Conservation (phyloP, 2,797 vertebrate species). For the Benthosema pterotum region DNA sequence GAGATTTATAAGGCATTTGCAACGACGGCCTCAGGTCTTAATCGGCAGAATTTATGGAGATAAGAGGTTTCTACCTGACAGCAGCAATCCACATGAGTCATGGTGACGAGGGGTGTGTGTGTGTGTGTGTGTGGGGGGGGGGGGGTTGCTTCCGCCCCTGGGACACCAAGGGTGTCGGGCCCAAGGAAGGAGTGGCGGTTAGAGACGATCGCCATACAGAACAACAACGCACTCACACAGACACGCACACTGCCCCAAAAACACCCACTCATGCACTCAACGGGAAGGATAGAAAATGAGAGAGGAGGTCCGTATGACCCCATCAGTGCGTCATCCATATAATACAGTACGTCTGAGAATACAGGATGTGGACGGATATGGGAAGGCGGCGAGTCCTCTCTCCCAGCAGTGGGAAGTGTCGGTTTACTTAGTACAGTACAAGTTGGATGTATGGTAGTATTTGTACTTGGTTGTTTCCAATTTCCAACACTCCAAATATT, state of each 20-base stretch:
- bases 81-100: too few species aligned
- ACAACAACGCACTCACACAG: background rate
- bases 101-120: too few species aligned
- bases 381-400: constrained; percentile 46
- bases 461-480: too few species aligned
- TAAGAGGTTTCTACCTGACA: too few species aligned
- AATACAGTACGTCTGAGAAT: constrained; percentile 64
- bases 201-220: background rate
- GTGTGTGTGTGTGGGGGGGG: too few species aligned
- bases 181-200: constrained; percentile 21
- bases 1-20: too few species aligned
- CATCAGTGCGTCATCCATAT: constrained; percentile 71
- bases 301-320: constrained; percentile 54
- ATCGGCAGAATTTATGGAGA: too few species aligned
- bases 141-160: constrained; percentile 1
- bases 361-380: constrained; percentile 74
- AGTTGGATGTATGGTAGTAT: too few species aligned
- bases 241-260: constrained; percentile 29
- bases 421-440: too few species aligned
- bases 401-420: constrained; percentile 10
- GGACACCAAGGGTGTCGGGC: constrained; percentile 23
- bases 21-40: too few species aligned
- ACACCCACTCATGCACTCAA: constrained; percentile 22
- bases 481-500: too few species aligned
- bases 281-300: background rate